Percentiles rank a stretch among this genome's conserved stretches.
These are phyloP conservation scores for Drosophila flavopinicola DNA, from an alignment of 2,888 invertebrate species.

Conservation along the genomic window DNA sequence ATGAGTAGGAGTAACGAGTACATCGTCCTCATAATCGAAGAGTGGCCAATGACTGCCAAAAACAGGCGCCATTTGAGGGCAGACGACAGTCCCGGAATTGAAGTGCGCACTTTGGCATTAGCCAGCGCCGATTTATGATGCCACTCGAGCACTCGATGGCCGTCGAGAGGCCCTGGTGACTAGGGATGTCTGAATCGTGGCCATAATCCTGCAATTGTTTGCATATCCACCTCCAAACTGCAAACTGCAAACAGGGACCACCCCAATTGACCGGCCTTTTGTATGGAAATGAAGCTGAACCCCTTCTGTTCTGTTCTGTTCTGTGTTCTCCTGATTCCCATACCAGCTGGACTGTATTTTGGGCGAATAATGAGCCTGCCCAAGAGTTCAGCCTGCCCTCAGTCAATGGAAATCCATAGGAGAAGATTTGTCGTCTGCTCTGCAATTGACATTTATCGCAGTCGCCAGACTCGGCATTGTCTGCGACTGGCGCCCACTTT, in stretches of 20 bases:
- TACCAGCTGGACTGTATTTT: conserved; percentile 30
- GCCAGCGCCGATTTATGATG: conserved; percentile 66
- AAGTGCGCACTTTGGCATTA: conserved; percentile 67
- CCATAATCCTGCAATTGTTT: conserved; percentile 50
- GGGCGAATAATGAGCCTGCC: conserved; percentile 44
- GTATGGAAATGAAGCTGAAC: conserved; percentile 24
- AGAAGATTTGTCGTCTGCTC: conserved; percentile 26
- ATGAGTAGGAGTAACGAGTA: conserved; percentile 14
- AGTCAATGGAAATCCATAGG: conserved; percentile 17
- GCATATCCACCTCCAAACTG: conserved; percentile 23
- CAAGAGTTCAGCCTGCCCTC: conserved; percentile 32
- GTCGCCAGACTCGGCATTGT: conserved; percentile 34
- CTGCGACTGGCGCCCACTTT: conserved; percentile 24
- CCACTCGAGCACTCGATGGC: conserved; percentile 44
- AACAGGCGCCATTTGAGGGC: conserved; percentile 46
- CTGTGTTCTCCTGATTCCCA: conserved; percentile 6
- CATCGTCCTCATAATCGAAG: conserved; percentile 9
- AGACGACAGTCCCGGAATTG: conserved; percentile 27
- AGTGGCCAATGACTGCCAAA: conserved; percentile 57
- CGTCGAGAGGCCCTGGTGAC: conserved; percentile 15
- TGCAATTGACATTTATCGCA: conserved; percentile 79
- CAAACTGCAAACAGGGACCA: background rate
- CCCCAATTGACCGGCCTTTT: conserved; percentile 27
- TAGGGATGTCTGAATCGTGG: conserved; percentile 15
- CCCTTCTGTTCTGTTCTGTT: conserved; percentile 9